These are phyloP conservation scores for Leucozona laternaria DNA, from an alignment of 2,888 invertebrate species.

Conservation along the genomic window DNA sequence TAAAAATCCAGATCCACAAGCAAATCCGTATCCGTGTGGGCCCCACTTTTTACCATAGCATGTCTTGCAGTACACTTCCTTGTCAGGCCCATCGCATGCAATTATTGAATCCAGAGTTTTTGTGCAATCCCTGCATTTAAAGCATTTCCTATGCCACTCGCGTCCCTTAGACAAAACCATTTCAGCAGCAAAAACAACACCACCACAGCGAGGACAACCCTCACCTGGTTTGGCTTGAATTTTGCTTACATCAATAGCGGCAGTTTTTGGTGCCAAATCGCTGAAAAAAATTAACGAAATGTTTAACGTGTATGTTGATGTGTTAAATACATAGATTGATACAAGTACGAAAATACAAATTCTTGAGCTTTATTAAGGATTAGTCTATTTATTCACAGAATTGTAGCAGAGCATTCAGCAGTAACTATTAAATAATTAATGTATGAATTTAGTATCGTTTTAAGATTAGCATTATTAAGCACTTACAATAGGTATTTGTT, in stretches of 20 bases:
- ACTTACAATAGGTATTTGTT: no score
- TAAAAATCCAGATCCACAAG: constrained; percentile 96
- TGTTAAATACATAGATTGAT: no score
- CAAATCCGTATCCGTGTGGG: constrained; percentile 98
- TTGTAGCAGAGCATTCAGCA: no score
- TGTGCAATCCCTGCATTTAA: constrained; percentile 95
- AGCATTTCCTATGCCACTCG: constrained; percentile 97
- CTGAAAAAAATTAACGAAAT: constrained; percentile 83
- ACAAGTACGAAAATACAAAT: no score
- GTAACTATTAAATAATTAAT: no score
- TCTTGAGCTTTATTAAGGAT: no score
- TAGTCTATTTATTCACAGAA: no score
- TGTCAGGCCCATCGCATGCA: constrained; percentile 97
- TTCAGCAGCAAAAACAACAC: constrained; percentile 96
- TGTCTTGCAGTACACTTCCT: constrained; percentile 97
- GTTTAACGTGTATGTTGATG: no score
- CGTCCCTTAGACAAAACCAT: constrained; percentile 95
- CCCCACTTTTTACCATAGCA: constrained; percentile 99
- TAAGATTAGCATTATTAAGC: no score
- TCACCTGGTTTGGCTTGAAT: constrained; percentile 93
- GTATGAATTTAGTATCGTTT: no score
- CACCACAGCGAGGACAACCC: constrained; percentile 95
- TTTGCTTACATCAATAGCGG: constrained; percentile 90
- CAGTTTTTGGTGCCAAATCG: constrained; percentile 90
- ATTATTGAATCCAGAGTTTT: constrained; percentile 98